Base-by-base conservation (phyloP, 2,797 vertebrate genomes). In the Macropus fuliginosus region DNA sequence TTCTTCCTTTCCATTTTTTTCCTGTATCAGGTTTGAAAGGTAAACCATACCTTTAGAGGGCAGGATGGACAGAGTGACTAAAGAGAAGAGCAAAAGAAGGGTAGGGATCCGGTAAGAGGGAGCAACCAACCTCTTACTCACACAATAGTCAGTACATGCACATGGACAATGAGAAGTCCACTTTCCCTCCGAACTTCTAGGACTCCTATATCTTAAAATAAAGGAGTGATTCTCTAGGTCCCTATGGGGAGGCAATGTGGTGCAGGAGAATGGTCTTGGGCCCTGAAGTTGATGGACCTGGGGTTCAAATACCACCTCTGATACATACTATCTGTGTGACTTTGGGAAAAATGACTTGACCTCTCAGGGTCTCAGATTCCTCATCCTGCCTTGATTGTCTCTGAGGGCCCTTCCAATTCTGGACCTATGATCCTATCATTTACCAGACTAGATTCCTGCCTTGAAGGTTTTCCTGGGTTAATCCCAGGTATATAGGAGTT, bases 31-130 rank as follows among this genome's bases (percentile, higher is more conserved):
- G 21, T 81, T 5, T 46, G 21, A 81, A 81, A 81, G 40, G 74
- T 46, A 81, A 46, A 46, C 74, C 74, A 81, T 46, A 27, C 40
- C 40, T 46, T 21, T n/a, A 46, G 74, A 46, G 40, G 9, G 40
- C 21, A 14, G 21, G 9, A 81, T 46, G 46, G 21, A 81, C 21
- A 46, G 74, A 27, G 18, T 27, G 40, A 46, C 21, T 81, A 5
- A 74, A 74, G n/a, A 40, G 66, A 46, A 46, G 74, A 1, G 27
- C 40, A 46, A 81, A 11, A 27, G 74, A 81, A 81, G 21, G 3
- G 40, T 24, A n/a, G 6, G n/a, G n/a, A 81, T 34, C 0, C 16
- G 2, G n/a, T 4, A 81, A 24, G 0, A 2, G n/a, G n/a, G n/a
- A 81, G 3, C n/a, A 21, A 40, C 5, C 16, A 66, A 66, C 4